Base-by-base conservation (phyloP, 1,140 invertebrate species). In the Riptortus pedestris region DNA sequence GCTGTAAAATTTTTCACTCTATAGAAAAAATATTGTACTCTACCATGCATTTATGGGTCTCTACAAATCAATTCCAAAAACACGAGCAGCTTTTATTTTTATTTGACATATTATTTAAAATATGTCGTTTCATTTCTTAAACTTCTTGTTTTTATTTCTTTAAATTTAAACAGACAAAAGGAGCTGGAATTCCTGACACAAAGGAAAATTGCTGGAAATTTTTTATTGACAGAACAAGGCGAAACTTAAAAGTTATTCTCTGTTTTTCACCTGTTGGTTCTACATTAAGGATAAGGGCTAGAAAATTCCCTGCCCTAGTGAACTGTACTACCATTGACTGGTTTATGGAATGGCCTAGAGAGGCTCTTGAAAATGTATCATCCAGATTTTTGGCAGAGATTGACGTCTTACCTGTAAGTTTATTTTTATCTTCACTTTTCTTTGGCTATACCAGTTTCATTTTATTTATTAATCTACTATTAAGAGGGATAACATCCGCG, bases 311-410 rank as follows among this genome's bases (percentile, higher is more conserved):
- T 5, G 91, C 93, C 2, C 77, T 97, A n/a, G 86, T 92, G 9
- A 96, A 93, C 76, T 94, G 91, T 71, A 93, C 93, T 0, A 83
- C 85, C 9, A 95, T 96, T 59, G 85, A 96, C 75, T 97, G 93
- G 93, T 96, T 96, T 74, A 91, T 96, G 73, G 90, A 93, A 77
- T 97, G 94, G 93, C 93, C 94, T 0, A 81, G 85, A 73, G 85
- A 93, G 70, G 94, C 94, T 7, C 74, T 97, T 59, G 81, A 89
- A 69, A 94, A 91, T 59, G 94, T 97, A 0, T 93, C 91, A 27
- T 79, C 79, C 63, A 79, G 85, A 65, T 96, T 96, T 73, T 76
- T 96, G 16, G 75, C 81, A 24, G 86, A 91, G 72, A 82, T 91
- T 5, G 79, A 85, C 59, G 79, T 83, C 20, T 71, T 93, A 45